Evolutionary conservation across 1,140 invertebrate genomes (phyloP).

Genomic region (Doryteuthis pealeii): DNA sequence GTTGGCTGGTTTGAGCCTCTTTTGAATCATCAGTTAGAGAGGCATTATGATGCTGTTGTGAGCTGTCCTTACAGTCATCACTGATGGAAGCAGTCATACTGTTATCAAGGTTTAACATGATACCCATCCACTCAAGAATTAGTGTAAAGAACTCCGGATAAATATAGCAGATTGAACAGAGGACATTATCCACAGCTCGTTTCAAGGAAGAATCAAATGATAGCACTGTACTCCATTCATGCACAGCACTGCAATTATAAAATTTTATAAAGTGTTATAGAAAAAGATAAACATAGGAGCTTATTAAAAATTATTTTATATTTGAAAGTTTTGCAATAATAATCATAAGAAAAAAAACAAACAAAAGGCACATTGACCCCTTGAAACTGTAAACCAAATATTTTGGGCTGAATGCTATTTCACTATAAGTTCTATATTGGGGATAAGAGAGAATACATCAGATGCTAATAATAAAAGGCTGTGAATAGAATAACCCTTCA

Average conservation of each 20-base stretch:
- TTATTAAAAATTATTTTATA: background rate
- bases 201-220: slow-evolving; percentile 71
- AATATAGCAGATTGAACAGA: slow-evolving; percentile 84
- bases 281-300: background rate
- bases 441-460: no score
- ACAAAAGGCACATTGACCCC: no score
- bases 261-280: slow-evolving; percentile 6
- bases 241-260: slow-evolving; percentile 65
- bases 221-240: slow-evolving; percentile 73
- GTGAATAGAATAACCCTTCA: no score
- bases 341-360: slow-evolving; percentile 3
- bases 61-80: slow-evolving; percentile 69
- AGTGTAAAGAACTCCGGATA: slow-evolving; percentile 75
- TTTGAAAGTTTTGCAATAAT: background rate
- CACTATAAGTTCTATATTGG: no score
- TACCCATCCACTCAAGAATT: slow-evolving; percentile 73
- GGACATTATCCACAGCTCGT: slow-evolving; percentile 74
- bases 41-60: slow-evolving; percentile 39
- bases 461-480: no score
- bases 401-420: no score
- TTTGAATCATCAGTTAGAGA: slow-evolving; percentile 49
- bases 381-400: no score
- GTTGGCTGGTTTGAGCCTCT: slow-evolving; percentile 38
- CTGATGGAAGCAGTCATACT: slow-evolving; percentile 63
- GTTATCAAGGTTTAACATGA: slow-evolving; percentile 64